Percentiles rank a stretch among this genome's conserved stretches.
Evolutionary conservation across 2,113 vertebrate genomes (phyloP).

Genomic region (Pavo muticus): DNA sequence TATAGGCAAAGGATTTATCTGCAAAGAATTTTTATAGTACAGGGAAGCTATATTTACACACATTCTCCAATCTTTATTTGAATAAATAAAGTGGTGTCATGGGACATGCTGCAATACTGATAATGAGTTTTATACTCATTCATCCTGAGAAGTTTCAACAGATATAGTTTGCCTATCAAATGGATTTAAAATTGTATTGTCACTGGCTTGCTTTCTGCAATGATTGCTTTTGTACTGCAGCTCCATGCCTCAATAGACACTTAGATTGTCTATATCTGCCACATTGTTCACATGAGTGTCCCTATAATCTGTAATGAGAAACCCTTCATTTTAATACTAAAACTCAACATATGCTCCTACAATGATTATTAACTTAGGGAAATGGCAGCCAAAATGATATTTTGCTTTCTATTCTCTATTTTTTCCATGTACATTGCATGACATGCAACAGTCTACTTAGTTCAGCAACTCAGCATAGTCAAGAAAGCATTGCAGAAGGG

Average conservation of each 20-base stretch:
- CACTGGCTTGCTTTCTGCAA: conserved; percentile 63
- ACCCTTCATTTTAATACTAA: conserved; percentile 48
- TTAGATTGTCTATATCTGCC: conserved; percentile 73
- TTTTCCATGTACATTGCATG: background rate
- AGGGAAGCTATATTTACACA: conserved; percentile 62
- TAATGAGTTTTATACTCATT: conserved; percentile 77
- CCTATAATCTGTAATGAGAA: conserved; percentile 67
- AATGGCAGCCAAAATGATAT: background rate
- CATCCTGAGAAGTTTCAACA: conserved; percentile 72
- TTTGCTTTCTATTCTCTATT: conserved; percentile 27
- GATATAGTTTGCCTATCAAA: conserved; percentile 75
- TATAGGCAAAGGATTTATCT: conserved; percentile 58
- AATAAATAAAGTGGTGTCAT: conserved; percentile 72
- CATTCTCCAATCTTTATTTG: conserved; percentile 53
- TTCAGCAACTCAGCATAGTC: background rate
- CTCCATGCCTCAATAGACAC: conserved; percentile 76
- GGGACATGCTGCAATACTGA: conserved; percentile 58
- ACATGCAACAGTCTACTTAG: background rate
- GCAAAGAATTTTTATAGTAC: conserved; percentile 47
- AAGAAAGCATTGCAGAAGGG: background rate
- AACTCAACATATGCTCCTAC: conserved; percentile 24
- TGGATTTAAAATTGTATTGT: conserved; percentile 77
- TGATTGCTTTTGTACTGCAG: conserved; percentile 70
- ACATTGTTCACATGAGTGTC: conserved; percentile 60
- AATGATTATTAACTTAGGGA: conserved; percentile 49